Conservation (phyloP, 2,113 vertebrate species). For the Phalacrocorax pelagicus region DNA sequence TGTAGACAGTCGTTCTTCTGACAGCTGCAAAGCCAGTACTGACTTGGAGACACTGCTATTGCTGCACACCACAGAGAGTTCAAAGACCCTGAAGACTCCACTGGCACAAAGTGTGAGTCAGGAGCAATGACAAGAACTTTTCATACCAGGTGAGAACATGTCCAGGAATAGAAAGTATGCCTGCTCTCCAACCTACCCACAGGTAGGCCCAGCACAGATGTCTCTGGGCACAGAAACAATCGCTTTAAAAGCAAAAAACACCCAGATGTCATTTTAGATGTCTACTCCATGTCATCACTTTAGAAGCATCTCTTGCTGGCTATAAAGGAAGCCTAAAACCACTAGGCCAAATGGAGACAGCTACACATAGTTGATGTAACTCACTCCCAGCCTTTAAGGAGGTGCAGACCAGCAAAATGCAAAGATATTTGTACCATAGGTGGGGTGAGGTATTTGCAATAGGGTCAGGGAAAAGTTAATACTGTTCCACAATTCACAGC, state of each 20-base stretch:
- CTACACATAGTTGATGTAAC: rapidly evolving
- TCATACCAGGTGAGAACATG: neutral
- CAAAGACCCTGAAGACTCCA: neutral
- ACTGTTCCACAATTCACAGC: neutral
- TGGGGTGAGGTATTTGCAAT: neutral
- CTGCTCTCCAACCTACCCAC: neutral
- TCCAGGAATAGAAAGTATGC: neutral
- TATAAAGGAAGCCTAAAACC: neutral
- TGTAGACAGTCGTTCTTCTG: neutral
- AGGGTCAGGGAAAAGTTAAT: neutral
- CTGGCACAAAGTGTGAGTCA: neutral
- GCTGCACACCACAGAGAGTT: neutral
- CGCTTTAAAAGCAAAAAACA: neutral
- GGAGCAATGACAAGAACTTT: constrained; percentile 19
- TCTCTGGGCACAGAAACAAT: neutral
- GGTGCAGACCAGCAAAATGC: neutral
- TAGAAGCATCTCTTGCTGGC: neutral
- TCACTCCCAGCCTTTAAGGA: neutral
- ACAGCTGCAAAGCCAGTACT: neutral
- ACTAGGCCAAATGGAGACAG: neutral
- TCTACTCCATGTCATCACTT: neutral
- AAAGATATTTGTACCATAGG: neutral
- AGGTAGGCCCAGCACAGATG: neutral
- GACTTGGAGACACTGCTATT: neutral
- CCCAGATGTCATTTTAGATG: neutral